These are phyloP conservation scores for Drosophila borealis DNA, from an alignment of 2,888 invertebrate species.

Conservation along the genomic window DNA sequence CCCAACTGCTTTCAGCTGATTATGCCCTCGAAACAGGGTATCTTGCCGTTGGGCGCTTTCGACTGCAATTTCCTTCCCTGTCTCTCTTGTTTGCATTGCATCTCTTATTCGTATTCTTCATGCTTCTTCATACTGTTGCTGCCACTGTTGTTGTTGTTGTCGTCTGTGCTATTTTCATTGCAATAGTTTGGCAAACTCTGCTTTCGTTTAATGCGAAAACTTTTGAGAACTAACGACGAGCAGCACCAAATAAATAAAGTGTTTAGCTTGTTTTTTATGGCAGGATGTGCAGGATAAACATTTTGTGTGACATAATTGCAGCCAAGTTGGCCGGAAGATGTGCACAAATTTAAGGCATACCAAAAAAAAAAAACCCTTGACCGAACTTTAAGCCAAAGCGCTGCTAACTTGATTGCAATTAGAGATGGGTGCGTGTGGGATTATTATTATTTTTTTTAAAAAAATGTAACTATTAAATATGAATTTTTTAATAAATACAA, in stretches of 20 bases:
- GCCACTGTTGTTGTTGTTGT: neutral
- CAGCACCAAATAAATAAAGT: conserved; percentile 69
- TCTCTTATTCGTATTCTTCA: conserved; percentile 4
- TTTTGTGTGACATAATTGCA: conserved; percentile 66
- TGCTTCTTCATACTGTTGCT: neutral
- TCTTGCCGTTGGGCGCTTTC: neutral
- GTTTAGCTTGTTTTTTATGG: conserved; percentile 69
- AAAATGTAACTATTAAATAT: neutral
- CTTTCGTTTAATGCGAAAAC: conserved; percentile 70
- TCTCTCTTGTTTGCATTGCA: conserved; percentile 18
- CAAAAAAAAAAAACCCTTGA: conserved; percentile 6
- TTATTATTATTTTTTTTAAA: neutral
- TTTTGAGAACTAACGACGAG: conserved; percentile 67
- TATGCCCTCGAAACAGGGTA: neutral
- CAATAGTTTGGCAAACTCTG: conserved; percentile 68
- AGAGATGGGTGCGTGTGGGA: neutral
- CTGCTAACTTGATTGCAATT: neutral
- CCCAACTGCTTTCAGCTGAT: neutral
- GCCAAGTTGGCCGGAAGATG: conserved; percentile 34
- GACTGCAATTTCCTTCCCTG: neutral
- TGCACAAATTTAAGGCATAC: conserved; percentile 29
- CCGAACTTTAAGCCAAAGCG: conserved; percentile 27
- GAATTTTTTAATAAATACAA: too few species aligned
- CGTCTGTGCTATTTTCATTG: conserved; percentile 54
- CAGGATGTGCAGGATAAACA: conserved; percentile 49